A percentile compares a stretch with the other conserved stretches of the same genome.
phyloP scores from a whole-genome alignment of 1,140 invertebrate species.

The Halictus rubicundus region DNA sequence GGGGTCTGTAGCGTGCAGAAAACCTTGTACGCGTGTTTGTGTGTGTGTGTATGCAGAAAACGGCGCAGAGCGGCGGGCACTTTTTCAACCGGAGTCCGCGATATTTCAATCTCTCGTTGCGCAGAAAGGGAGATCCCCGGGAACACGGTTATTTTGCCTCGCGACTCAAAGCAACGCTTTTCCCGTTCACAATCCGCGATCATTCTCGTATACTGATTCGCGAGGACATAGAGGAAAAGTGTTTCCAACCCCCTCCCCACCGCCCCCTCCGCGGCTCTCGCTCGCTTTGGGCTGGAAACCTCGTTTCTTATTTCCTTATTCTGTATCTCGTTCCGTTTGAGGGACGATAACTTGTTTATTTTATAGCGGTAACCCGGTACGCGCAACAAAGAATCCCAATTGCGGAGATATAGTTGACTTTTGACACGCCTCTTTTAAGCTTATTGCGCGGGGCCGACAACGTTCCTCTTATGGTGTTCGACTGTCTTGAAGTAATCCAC shows the following conservation, averaged over 20 bases:
- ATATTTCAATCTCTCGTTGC: background rate
- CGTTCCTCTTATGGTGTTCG: no score
- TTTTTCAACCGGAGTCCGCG: background rate
- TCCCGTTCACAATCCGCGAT: background rate
- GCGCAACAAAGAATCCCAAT: background rate
- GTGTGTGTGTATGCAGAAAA: no score
- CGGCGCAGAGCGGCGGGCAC: no score
- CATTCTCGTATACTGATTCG: background rate
- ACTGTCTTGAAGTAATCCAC: no score
- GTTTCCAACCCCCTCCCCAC: background rate
- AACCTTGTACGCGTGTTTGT: no score
- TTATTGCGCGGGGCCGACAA: no score
- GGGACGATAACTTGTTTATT: slow-evolving; percentile 3
- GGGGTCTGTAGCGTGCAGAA: no score
- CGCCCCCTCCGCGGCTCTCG: no score
- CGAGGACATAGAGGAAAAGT: background rate
- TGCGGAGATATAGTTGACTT: background rate
- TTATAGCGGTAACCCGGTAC: background rate
- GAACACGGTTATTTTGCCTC: background rate
- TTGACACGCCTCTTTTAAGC: background rate
- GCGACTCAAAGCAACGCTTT: background rate
- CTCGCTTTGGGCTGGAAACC: background rate
- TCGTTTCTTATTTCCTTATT: slow-evolving; percentile 3
- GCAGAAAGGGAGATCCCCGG: background rate
- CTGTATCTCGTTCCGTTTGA: slow-evolving; percentile 1